A percentile compares a stretch with the other conserved stretches of the same genome.
phyloP scores from a whole-genome alignment of 2,888 invertebrate genomes.

The Ramazzottius varieornatus region DNA sequence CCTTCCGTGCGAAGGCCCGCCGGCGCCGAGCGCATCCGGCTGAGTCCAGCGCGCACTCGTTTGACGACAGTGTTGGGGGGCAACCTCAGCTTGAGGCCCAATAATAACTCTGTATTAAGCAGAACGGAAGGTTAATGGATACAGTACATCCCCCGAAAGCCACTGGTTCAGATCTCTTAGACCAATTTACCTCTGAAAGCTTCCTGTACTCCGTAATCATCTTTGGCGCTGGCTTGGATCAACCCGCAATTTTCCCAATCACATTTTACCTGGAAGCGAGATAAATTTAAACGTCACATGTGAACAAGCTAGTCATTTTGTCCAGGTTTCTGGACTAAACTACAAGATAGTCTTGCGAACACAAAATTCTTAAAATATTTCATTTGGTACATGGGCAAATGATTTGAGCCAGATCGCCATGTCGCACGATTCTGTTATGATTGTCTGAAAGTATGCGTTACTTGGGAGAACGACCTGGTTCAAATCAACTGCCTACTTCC shows the following conservation, averaged over 20 bases:
- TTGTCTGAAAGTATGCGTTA: too few species aligned
- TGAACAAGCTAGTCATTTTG: too few species aligned
- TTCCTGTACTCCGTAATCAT: not conserved
- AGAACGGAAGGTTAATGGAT: not conserved
- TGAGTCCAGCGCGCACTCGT: not conserved
- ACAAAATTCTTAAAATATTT: not conserved
- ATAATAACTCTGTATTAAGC: not conserved
- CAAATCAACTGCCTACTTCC: too few species aligned
- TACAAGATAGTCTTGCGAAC: not conserved
- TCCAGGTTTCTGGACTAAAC: too few species aligned
- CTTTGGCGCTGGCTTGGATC: not conserved
- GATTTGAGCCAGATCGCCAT: too few species aligned
- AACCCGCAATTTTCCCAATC: conserved; percentile 1
- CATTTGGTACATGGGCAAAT: too few species aligned
- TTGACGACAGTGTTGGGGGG: not conserved
- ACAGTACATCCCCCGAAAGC: too few species aligned
- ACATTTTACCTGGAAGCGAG: not conserved
- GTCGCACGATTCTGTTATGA: too few species aligned
- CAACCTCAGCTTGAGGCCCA: not conserved
- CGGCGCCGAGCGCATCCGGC: not conserved
- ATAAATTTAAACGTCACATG: not conserved
- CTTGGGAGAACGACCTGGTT: too few species aligned
- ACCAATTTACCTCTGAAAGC: not conserved
- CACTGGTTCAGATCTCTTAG: too few species aligned
- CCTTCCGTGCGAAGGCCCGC: not conserved